phyloP scores from a whole-genome alignment of 2,888 invertebrate species.

The Entomobrya multifasciata region DNA sequence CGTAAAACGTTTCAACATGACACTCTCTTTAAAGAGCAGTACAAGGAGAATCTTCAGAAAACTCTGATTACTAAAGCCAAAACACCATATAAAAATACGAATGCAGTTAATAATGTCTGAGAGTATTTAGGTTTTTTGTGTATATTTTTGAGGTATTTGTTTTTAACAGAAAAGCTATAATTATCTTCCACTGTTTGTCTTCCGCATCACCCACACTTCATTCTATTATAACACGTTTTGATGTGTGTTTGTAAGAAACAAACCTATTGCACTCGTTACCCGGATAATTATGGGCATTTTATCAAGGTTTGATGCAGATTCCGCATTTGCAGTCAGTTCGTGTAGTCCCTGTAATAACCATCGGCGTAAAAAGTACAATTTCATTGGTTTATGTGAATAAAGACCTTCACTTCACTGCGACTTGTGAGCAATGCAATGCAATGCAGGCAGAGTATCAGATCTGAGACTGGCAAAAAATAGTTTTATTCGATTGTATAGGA shows the following conservation, averaged over 20 bases:
- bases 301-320: slow-evolving; percentile 54
- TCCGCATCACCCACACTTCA: slow-evolving; percentile 46
- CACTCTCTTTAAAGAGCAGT: too few relatives aligned
- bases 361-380: slow-evolving; percentile 11
- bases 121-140: neutral
- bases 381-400: slow-evolving; percentile 7
- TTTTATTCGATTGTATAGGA: neutral
- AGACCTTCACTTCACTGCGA: slow-evolving; percentile 17
- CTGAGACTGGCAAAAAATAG: neutral
- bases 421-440: neutral
- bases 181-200: slow-evolving; percentile 50
- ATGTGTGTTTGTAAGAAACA: neutral
- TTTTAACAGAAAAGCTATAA: slow-evolving; percentile 34
- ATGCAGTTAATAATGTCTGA: too few relatives aligned
- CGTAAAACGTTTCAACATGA: too few relatives aligned
- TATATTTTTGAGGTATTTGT: neutral
- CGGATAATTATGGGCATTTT: slow-evolving; percentile 43
- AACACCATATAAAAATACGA: too few relatives aligned
- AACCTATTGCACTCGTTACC: slow-evolving; percentile 10
- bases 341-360: neutral
- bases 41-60: too few relatives aligned
- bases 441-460: neutral
- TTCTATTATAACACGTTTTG: neutral
- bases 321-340: slow-evolving; percentile 47
- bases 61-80: too few relatives aligned